A percentile compares a stretch with the other conserved stretches of the same genome.
phyloP scores from a whole-genome alignment of 92 coral and sea anemone genomes.

The Zoanthus sociatus region DNA sequence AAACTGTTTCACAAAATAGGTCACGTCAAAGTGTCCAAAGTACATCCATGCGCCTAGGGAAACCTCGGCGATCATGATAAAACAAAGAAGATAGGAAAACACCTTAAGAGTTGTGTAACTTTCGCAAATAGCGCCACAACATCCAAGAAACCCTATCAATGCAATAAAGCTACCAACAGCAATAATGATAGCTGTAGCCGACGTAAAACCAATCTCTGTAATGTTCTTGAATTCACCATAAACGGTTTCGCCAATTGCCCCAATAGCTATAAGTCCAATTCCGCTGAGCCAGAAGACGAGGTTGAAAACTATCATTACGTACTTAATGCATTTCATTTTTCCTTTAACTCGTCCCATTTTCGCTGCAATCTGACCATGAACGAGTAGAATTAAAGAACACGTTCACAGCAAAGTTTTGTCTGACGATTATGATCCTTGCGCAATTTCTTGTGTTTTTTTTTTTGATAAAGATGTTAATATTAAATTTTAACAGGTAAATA shows the following conservation, averaged over 20 bases:
- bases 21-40: conserved; percentile 71
- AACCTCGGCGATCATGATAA: conserved; percentile 66
- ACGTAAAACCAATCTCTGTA: conserved; percentile 66
- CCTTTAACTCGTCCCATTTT: conserved; percentile 65
- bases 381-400: background rate
- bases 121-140: conserved; percentile 73
- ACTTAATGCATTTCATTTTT: conserved; percentile 74
- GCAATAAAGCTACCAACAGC: conserved; percentile 64
- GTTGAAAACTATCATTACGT: conserved; percentile 69
- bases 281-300: conserved; percentile 67
- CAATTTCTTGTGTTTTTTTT: background rate
- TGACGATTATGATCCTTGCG: conserved; percentile 9
- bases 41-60: conserved; percentile 73
- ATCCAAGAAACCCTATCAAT: conserved; percentile 72
- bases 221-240: conserved; percentile 73
- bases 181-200: conserved; percentile 75
- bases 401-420: background rate
- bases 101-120: conserved; percentile 59
- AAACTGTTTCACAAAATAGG: conserved; percentile 66
- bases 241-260: conserved; percentile 72
- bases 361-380: background rate
- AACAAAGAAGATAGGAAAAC: conserved; percentile 64
- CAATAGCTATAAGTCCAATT: conserved; percentile 68
- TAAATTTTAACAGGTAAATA: conserved; percentile 20
- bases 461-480: background rate